A percentile compares a stretch with the other conserved stretches of the same genome.
Conservation (phyloP, 2,113 vertebrate genomes). For the Myotis yumanensis region DNA sequence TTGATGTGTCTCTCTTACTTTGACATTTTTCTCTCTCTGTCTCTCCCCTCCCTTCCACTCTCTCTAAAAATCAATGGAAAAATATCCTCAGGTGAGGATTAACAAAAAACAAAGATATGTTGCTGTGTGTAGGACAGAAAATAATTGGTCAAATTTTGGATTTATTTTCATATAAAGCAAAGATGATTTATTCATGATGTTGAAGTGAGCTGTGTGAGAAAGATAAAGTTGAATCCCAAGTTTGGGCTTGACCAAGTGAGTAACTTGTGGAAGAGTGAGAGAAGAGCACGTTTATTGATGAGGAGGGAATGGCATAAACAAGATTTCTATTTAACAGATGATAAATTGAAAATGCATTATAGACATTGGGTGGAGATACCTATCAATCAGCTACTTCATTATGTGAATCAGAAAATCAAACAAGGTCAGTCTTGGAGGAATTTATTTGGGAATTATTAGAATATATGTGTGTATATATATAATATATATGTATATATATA, state of each 20-base stretch:
- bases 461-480: neutral
- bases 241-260: neutral
- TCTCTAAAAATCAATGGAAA: too few species aligned
- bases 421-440: neutral
- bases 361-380: neutral
- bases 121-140: neutral
- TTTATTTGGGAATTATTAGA: neutral
- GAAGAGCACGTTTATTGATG: neutral
- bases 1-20: too few species aligned
- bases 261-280: neutral
- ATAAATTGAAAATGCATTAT: constrained; percentile 5
- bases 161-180: constrained; percentile 9
- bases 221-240: neutral
- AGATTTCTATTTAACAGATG: neutral
- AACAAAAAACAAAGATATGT: neutral
- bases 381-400: neutral
- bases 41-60: too few species aligned
- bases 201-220: neutral
- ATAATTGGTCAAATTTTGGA: neutral
- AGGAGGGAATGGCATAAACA: neutral
- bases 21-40: too few species aligned
- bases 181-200: neutral
- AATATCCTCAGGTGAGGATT: too few species aligned
- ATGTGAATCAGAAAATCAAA: neutral
- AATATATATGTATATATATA: neutral